A percentile compares a stretch with the other conserved stretches of the same genome.
Conservation (phyloP, 2,797 vertebrate species). For the Sciurus carolinensis region DNA sequence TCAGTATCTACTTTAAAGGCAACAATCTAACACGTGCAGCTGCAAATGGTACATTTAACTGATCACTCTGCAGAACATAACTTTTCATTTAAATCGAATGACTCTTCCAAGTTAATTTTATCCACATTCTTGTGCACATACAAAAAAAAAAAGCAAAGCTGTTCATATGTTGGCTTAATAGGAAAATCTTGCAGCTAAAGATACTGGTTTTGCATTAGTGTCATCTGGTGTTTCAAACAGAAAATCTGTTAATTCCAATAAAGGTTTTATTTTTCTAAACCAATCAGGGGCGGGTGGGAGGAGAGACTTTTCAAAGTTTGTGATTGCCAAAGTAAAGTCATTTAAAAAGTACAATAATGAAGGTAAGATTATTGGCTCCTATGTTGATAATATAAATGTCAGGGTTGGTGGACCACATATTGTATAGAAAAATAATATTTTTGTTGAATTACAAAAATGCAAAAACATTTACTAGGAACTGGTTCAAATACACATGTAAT, state of each 20-base stretch:
- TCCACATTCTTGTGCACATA: slow-evolving; percentile 28
- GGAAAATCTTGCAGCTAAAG: slow-evolving; percentile 37
- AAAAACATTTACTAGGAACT: slow-evolving; percentile 48
- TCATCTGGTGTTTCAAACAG: slow-evolving; percentile 22
- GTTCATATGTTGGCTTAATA: slow-evolving; percentile 34
- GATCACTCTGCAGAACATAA: slow-evolving; percentile 8
- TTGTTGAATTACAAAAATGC: slow-evolving; percentile 3
- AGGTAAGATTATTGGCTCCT: slow-evolving; percentile 1
- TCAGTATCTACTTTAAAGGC: slow-evolving; percentile 58
- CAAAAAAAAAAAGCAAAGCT: slow-evolving; percentile 54
- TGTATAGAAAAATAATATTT: background rate
- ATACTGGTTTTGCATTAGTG: slow-evolving; percentile 21
- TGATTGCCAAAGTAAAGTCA: slow-evolving; percentile 38
- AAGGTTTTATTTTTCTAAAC: slow-evolving; percentile 20
- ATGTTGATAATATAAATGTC: slow-evolving; percentile 32
- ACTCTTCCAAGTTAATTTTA: slow-evolving; percentile 62
- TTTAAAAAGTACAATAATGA: slow-evolving; percentile 29
- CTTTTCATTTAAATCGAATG: slow-evolving; percentile 65
- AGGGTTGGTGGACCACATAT: background rate
- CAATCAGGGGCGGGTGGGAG: background rate
- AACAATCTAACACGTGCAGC: slow-evolving; percentile 42
- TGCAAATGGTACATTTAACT: slow-evolving; percentile 54
- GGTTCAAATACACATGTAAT: background rate
- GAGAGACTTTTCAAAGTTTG: slow-evolving; percentile 32
- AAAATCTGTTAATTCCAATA: slow-evolving; percentile 53